Evolutionary conservation across 2,113 vertebrate species (phyloP), one percentile per base, ranked within the genome.

Genomic region (Poicephalus gulielmi): DNA sequence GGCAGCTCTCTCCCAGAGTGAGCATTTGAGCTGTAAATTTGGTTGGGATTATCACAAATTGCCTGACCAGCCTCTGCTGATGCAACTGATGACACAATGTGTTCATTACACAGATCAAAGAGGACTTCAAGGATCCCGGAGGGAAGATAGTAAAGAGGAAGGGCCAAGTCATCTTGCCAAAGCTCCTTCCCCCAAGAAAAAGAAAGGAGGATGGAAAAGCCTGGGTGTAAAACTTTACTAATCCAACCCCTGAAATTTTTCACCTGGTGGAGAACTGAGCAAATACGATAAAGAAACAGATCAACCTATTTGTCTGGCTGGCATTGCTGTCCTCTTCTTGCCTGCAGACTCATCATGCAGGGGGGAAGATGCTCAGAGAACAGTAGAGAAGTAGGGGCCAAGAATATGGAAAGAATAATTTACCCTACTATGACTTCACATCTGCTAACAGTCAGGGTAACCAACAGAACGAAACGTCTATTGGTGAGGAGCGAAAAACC

Each of bases 41-140:
- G 43, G 27, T 41, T 57, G 52, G 71, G 88, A 93, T 93, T 93
- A 94, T 80, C 86, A 73, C 86, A 88, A 80, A 93, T 50, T 87
- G 95, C 90, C 88, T 41, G 75, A 73, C 62, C 0, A 0, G 70
- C 75, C 85, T 93, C 78, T 79, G 30, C 30, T 20, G 73, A 94
- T 89, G 78, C 75, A 89, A 79, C 13, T 0, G 4, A 87, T 59
- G 73, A 68, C 90, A 91, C 83, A 73, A 33, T 0, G 1, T 63
- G 60, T 79, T 85, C 78, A 59, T 92, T 85, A 85, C 57, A 62
- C 52, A 76, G 85, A 91, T 93, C 78, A 93, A 95, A 95, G 67
- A 60, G 7, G 25, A 67, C 8, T 90, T 87, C 50, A 83, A 85
- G 67, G 47, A 88, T 86, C 71, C 85, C 31, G 19, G 57, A 93